A percentile compares a stretch with the other conserved stretches of the same genome.
Conservation (phyloP, 2,888 invertebrate genomes). For the Microplitis deprimator region DNA sequence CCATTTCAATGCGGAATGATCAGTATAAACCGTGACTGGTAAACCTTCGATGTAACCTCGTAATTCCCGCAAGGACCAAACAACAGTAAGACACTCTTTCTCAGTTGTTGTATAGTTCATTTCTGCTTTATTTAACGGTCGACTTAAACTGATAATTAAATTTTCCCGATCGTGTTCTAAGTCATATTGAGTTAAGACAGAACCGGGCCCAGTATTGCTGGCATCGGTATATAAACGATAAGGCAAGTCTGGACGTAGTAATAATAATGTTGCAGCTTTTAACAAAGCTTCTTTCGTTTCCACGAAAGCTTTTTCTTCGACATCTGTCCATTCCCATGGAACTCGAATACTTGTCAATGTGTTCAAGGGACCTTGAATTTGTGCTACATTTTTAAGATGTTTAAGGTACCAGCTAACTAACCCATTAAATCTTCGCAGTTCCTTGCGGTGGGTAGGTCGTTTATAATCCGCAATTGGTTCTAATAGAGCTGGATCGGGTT, state of each 20-base stretch:
- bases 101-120: slow-evolving; percentile 10
- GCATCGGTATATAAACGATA: slow-evolving; percentile 13
- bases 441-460: background rate
- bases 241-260: background rate
- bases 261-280: background rate
- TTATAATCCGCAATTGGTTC: background rate
- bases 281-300: background rate
- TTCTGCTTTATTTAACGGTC: slow-evolving; percentile 38
- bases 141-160: background rate
- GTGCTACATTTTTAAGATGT: no score
- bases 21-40: no score
- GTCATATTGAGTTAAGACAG: slow-evolving; percentile 1
- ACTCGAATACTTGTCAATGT: background rate
- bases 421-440: slow-evolving; percentile 4
- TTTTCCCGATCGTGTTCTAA: background rate
- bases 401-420: slow-evolving; percentile 13
- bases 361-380: background rate
- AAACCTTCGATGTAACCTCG: no score
- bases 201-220: background rate
- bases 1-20: no score
- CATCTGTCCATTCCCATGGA: slow-evolving; percentile 17
- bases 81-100: slow-evolving; percentile 43
- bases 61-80: slow-evolving; percentile 43
- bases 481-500: slow-evolving; percentile 16
- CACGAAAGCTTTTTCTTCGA: background rate